A percentile compares a stretch with the other conserved stretches of the same genome.
Evolutionary conservation across 2,888 invertebrate species (phyloP).

Genomic region (Chrysolina americana): DNA sequence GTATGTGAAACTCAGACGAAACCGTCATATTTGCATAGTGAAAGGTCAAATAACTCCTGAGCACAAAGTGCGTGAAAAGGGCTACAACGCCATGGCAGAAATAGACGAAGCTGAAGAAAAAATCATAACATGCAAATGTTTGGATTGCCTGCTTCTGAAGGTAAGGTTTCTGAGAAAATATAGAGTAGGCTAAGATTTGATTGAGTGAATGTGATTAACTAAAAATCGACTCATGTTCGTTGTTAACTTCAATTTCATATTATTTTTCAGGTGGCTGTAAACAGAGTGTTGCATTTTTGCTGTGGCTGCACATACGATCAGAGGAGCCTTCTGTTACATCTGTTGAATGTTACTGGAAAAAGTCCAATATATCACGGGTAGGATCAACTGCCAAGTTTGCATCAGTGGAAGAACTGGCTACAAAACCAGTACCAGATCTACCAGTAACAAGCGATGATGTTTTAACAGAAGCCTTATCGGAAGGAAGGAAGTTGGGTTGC

Average conservation of each 20-base stretch:
- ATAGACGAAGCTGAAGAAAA: too few relatives aligned
- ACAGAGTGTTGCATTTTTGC: too few relatives aligned
- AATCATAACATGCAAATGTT: neutral
- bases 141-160: neutral
- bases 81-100: too few relatives aligned
- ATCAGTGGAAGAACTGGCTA: neutral
- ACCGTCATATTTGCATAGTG: neutral
- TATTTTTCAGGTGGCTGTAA: conserved; percentile 14
- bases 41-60: neutral
- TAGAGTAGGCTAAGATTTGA: neutral
- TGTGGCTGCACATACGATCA: too few relatives aligned
- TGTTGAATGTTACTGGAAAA: conserved; percentile 14
- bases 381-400: too few relatives aligned
- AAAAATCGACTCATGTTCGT: neutral
- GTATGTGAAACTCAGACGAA: conserved; percentile 2
- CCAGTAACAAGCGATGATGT: neutral
- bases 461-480: too few relatives aligned
- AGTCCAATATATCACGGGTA: conserved; percentile 10
- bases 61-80: too few relatives aligned
- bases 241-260: neutral
- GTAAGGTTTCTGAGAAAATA: neutral
- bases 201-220: neutral
- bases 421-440: conserved; percentile 1
- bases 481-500: too few relatives aligned
- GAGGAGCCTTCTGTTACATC: conserved; percentile 4